A percentile compares a stretch with the other conserved stretches of the same genome.
These are phyloP conservation scores for Dendrolimus houi DNA, from an alignment of 2,888 invertebrate species.

Conservation along the genomic window DNA sequence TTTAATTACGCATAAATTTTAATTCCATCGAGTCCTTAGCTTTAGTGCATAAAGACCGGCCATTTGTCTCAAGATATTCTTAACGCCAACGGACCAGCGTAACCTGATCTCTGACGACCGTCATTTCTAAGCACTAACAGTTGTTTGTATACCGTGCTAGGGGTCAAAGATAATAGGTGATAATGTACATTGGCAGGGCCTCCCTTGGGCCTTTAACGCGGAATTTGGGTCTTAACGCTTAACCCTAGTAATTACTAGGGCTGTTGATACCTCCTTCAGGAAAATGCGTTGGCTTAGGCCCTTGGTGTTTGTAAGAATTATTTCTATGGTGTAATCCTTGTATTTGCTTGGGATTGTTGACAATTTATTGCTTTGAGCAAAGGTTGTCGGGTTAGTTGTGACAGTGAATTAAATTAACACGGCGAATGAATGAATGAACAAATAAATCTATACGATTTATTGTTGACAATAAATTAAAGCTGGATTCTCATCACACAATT, in stretches of 20 bases:
- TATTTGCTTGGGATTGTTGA: not conserved
- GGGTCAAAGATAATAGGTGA: constrained; percentile 54
- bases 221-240: constrained; percentile 59
- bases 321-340: constrained; percentile 13
- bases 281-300: constrained; percentile 26
- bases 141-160: constrained; percentile 18
- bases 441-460: no score
- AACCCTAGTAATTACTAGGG: constrained; percentile 65
- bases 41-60: not conserved
- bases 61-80: not conserved
- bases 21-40: not conserved
- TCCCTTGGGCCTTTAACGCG: constrained; percentile 60
- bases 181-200: constrained; percentile 46
- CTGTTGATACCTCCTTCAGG: constrained; percentile 39
- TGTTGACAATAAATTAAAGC: no score
- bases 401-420: no score
- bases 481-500: no score
- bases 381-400: not conserved
- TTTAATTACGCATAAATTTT: not conserved
- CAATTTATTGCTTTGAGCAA: constrained; percentile 5
- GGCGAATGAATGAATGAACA: no score
- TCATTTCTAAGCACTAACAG: constrained; percentile 7
- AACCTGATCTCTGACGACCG: constrained; percentile 20
- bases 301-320: constrained; percentile 22
- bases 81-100: constrained; percentile 20